Evolutionary conservation across 1,140 invertebrate species (phyloP), one percentile per base, ranked within the genome.

Genomic region (Camponotus vicinus): DNA sequence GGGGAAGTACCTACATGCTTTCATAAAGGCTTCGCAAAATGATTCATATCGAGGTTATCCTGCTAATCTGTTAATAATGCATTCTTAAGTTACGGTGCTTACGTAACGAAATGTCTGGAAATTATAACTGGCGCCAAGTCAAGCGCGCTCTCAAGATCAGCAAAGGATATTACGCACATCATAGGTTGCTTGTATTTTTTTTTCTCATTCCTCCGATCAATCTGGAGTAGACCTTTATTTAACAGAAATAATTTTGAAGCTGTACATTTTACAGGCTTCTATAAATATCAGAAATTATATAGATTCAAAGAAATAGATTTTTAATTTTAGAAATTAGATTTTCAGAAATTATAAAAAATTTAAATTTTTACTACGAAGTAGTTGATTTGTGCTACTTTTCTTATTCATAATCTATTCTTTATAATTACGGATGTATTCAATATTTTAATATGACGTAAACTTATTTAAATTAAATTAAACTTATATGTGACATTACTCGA

Each of bases 1-100:
- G 37, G 67, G 45, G 69, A 37, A n/a, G 69, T 88, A 63, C 78
- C 85, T 55, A 86, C 88, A n/a, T 18, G n/a, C 37, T 3, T 64
- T 89, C 88, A 59, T 89, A 78, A 86, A 73, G 89, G 87, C 70
- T 79, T 85, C 27, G 61, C 77, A 7, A 86, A 86, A 84, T 87
- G 78, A 90, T 90, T 59, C 18, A 89, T 45, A 55, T n/a, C 21
- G 63, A 79, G 66, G 27, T 32, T 64, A 42, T 52, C 7, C 21
- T 59, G 66, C 52, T 82, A 82, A 82, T 42, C 79, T 61, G 69
- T 61, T 83, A 83, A 79, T 64, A 78, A 82, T 73, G 67, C 42
- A 42, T 61, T 61, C 69, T 75, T 45, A 52, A 59, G 55, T 82
- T 71, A 61, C 27, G 9, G 7, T 13, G 40, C 40, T 83, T 83